Base-by-base conservation (phyloP, 2,888 invertebrate species). In the Himalopsyche anomala region DNA sequence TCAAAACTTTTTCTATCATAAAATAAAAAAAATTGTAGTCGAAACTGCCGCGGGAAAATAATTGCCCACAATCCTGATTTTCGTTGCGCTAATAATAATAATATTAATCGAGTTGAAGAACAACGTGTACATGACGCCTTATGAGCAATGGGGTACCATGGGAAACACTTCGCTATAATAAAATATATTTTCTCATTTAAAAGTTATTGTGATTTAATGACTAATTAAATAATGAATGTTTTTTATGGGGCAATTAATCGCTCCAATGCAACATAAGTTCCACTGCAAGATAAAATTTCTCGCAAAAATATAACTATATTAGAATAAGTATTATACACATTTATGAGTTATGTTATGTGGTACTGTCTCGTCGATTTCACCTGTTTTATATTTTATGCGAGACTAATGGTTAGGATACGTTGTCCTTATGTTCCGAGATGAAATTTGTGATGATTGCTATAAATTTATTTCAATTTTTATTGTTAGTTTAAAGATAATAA, bases 111-210 rank as follows among this genome's bases (percentile, higher is more conserved):
- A 15, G 15, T 74, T 38, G 8, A 38, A 36, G 4, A 74, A 74
- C 74, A 74, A 38, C 9, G 74, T 74, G 74, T 74, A 74, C 36
- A 38, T 74, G 74, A 74, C 74, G 74, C 74, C 74, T 74, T 74
- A 36, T 15, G 36, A 74, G 54, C 82, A 82, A 55, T 82, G 81
- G 55, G 69, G 82, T 80, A 79, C 62, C 83, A 87, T 87, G 87
- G 84, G 85, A 85, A 74, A 87, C 82, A 84, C 84, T 81, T 40
- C 83, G 87, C 55, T 82, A 87, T 85, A 85, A 87, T 87, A 87
- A 87, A 87, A 87, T 85, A 87, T 87, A 85, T 85, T 87, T 87
- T 87, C 87, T 87, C 87, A 85, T 87, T 87, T 85, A 85, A 86
- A 87, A 87, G 84, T 87, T 85, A 87, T 85, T 82, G 82, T 84